Conservation (phyloP, 2,888 invertebrate species). For the Drosophila barbarae region DNA sequence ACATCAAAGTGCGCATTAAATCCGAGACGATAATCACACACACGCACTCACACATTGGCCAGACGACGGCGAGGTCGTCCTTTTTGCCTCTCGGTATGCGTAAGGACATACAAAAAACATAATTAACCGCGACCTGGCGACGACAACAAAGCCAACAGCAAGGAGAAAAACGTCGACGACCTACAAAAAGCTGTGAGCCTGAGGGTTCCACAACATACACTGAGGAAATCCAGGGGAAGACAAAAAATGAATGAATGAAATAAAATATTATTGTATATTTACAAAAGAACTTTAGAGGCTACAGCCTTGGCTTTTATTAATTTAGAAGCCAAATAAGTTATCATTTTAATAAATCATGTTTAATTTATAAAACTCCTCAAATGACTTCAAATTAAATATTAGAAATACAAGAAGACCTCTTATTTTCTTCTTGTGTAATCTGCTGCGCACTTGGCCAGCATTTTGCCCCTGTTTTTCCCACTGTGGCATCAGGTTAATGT, state of each 20-base stretch:
- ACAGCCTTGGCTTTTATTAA: no score
- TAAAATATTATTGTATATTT: no score
- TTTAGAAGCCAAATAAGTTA: no score
- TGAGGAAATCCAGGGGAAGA: not conserved
- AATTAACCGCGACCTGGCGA: constrained; percentile 68
- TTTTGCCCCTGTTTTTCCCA: constrained; percentile 22
- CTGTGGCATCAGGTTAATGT: constrained; percentile 63
- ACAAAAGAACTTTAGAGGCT: no score
- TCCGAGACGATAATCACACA: constrained; percentile 69
- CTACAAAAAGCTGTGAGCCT: constrained; percentile 41
- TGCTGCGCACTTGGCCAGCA: constrained; percentile 5
- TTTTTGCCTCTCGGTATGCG: constrained; percentile 49
- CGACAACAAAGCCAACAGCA: constrained; percentile 23
- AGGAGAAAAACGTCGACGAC: constrained; percentile 34
- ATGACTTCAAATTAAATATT: not conserved
- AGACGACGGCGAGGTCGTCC: constrained; percentile 28
- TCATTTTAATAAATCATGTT: no score
- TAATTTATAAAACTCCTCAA: no score
- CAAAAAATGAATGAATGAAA: no score
- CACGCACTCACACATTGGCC: constrained; percentile 19
- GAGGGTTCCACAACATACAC: constrained; percentile 19
- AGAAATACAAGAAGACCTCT: rapidly evolving
- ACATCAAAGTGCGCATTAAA: constrained; percentile 74
- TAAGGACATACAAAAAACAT: constrained; percentile 67
- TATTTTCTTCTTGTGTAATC: not conserved